Conservation (phyloP, 2,113 vertebrate genomes). For the Sander vitreus region DNA sequence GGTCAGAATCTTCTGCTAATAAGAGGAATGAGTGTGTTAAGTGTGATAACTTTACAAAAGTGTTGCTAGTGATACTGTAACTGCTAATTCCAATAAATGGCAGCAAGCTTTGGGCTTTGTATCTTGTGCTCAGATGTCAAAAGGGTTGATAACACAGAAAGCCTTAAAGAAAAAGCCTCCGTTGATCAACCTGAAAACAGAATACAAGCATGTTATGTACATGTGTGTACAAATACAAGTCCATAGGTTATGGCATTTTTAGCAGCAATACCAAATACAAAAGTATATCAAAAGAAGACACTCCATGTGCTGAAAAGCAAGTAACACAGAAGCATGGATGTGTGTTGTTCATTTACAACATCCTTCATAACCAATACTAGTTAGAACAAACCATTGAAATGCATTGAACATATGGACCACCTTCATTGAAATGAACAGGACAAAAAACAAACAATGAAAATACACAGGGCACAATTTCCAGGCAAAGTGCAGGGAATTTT, state of each 20-base stretch:
- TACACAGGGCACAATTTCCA: slow-evolving; percentile 67
- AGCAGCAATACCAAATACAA: slow-evolving; percentile 79
- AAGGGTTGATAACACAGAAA: slow-evolving; percentile 20
- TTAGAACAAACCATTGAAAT: slow-evolving; percentile 71
- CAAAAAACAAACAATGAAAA: slow-evolving; percentile 33
- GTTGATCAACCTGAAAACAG: slow-evolving; percentile 37
- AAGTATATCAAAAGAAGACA: slow-evolving; percentile 73
- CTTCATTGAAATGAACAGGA: slow-evolving; percentile 58
- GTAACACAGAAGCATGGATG: slow-evolving; percentile 53
- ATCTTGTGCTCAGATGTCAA: slow-evolving; percentile 62
- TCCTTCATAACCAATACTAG: slow-evolving; percentile 39
- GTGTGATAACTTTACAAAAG: slow-evolving; percentile 23
- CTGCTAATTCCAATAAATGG: slow-evolving; percentile 57
- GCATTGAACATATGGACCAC: slow-evolving; percentile 59
- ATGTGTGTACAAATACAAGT: slow-evolving; percentile 52
- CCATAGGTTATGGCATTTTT: slow-evolving; percentile 70
- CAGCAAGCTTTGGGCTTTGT: slow-evolving; percentile 67
- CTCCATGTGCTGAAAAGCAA: slow-evolving; percentile 60
- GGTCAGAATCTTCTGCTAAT: slow-evolving; percentile 31
- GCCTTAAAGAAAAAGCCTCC: slow-evolving; percentile 23
- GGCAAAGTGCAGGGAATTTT: slow-evolving; percentile 71
- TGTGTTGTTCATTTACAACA: background rate
- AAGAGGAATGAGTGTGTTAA: slow-evolving; percentile 44
- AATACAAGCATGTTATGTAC: slow-evolving; percentile 46
- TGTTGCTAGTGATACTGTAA: slow-evolving; percentile 38